A percentile compares a stretch with the other conserved stretches of the same genome.
phyloP scores from a whole-genome alignment of 2,797 vertebrate genomes.

The Euphonia xanthogaster region DNA sequence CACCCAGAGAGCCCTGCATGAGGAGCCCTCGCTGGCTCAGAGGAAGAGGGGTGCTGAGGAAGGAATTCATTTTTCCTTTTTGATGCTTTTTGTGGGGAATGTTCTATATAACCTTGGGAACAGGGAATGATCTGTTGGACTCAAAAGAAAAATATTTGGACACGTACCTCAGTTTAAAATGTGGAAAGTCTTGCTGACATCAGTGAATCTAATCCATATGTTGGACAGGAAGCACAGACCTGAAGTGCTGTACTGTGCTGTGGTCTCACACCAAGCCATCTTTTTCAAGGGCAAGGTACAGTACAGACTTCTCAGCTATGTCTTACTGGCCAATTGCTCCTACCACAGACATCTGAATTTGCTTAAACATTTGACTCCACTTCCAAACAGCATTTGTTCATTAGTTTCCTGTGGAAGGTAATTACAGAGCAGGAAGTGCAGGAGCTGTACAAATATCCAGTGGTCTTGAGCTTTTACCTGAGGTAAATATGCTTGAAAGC shows the following conservation, averaged over 20 bases:
- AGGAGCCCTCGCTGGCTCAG: not conserved
- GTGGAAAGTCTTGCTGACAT: not conserved
- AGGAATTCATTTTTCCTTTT: not conserved
- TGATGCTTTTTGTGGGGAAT: not conserved
- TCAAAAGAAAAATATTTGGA: not conserved
- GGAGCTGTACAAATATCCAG: not conserved
- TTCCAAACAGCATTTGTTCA: not conserved
- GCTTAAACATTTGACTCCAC: not conserved
- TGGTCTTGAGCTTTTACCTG: not conserved
- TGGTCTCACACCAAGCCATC: not conserved
- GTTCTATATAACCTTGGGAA: not conserved
- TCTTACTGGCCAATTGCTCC: not conserved
- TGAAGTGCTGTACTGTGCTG: not conserved
- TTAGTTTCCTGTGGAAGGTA: not conserved
- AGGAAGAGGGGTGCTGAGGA: not conserved
- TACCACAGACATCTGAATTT: not conserved
- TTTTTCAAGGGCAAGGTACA: not conserved
- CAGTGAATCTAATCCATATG: not conserved
- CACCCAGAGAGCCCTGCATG: rapidly evolving
- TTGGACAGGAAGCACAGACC: not conserved
- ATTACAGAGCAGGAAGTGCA: not conserved
- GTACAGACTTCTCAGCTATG: not conserved
- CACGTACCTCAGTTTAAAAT: not conserved
- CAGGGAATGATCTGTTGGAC: not conserved
- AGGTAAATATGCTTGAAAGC: not conserved